Conservation (phyloP, 2,888 invertebrate genomes). For the Acleris sparsana region DNA sequence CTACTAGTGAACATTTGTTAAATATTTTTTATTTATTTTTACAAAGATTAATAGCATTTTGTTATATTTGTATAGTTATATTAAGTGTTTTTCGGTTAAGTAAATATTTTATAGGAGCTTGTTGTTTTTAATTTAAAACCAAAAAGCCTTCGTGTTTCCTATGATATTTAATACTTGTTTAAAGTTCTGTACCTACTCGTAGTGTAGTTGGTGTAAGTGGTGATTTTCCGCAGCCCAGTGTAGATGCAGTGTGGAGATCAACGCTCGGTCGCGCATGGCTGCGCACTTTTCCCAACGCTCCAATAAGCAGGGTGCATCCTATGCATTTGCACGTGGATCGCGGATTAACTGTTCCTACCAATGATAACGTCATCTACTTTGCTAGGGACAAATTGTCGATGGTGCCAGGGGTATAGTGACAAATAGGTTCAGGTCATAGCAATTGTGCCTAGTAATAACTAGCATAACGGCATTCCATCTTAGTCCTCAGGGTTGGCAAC, state of each 20-base stretch:
- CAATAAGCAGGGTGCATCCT: conserved; percentile 60
- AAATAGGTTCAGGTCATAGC: no score
- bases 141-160: no score
- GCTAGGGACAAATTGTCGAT: neutral
- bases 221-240: conserved; percentile 1
- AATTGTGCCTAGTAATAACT: no score
- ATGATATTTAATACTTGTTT: no score
- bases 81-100: conserved; percentile 46
- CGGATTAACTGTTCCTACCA: conserved; percentile 23
- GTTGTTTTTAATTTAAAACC: conserved; percentile 15
- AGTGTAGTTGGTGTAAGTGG: neutral
- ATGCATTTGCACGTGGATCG: conserved; percentile 44
- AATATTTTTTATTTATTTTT: conserved; percentile 18
- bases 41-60: conserved; percentile 34
- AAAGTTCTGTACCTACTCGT: no score
- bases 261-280: conserved; percentile 67
- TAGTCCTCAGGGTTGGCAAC: no score
- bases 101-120: conserved; percentile 38
- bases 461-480: no score
- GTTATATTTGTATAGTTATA: conserved; percentile 49
- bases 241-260: conserved; percentile 46
- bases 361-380: conserved; percentile 7
- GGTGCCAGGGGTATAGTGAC: neutral
- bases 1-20: conserved; percentile 9
- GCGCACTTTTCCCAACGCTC: conserved; percentile 73